A percentile compares a stretch with the other conserved stretches of the same genome.
Conservation (phyloP, 2,888 invertebrate species). For the Caenorhabditis sp. region DNA sequence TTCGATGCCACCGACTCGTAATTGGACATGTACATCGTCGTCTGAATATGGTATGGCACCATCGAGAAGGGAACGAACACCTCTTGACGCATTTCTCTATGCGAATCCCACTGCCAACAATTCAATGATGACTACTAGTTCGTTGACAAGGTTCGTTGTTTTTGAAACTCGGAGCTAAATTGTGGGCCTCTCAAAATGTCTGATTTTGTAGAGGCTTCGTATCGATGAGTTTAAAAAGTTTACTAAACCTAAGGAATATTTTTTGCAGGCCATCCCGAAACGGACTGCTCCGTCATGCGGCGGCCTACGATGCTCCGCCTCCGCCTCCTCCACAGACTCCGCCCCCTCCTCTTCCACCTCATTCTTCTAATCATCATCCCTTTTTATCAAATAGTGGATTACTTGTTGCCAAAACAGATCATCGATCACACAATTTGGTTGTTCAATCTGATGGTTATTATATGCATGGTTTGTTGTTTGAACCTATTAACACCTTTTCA, state of each 20-base stretch:
- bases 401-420: background rate
- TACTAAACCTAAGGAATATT: too few species aligned
- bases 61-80: background rate
- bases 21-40: background rate
- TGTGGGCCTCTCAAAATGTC: background rate
- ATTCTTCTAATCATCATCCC: too few species aligned
- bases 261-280: background rate
- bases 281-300: background rate
- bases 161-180: background rate
- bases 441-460: conserved; percentile 45
- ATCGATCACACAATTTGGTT: background rate
- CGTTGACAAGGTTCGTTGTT: conserved; percentile 12
- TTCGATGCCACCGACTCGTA: conserved; percentile 32
- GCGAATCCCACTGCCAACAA: background rate
- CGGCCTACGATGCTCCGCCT: background rate
- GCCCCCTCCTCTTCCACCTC: background rate
- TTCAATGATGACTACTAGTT: background rate
- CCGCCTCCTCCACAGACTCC: background rate
- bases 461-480: conserved; percentile 49
- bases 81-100: background rate
- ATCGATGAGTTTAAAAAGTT: too few species aligned
- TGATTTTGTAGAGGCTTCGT: too few species aligned
- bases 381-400: background rate
- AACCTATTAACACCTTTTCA: background rate
- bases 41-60: background rate